Conservation (phyloP, 2,797 vertebrate genomes). For the Kryptopterus vitreolus region DNA sequence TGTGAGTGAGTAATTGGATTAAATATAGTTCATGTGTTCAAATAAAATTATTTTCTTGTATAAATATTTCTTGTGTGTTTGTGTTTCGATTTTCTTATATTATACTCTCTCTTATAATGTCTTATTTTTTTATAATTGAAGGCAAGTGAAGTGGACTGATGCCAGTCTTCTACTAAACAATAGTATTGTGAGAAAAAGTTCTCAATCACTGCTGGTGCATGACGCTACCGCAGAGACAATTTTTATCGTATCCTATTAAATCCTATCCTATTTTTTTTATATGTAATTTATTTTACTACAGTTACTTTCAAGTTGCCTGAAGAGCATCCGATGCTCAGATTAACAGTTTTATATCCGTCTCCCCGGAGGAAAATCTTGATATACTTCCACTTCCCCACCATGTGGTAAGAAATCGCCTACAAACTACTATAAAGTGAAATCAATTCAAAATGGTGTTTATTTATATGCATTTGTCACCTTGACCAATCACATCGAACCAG, state of each 20-base stretch:
- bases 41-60: conserved; percentile 84
- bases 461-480: neutral
- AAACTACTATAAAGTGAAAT: neutral
- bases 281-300: neutral
- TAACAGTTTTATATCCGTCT: neutral
- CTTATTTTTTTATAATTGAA: neutral
- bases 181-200: neutral
- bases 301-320: neutral
- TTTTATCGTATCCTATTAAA: neutral
- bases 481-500: neutral
- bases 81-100: neutral
- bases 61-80: conserved; percentile 50
- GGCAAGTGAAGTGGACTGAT: neutral
- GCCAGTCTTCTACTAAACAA: too few species aligned
- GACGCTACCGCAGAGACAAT: neutral
- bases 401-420: too few species aligned
- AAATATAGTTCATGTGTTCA: conserved; percentile 73
- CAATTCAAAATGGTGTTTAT: neutral
- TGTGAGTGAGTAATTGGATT: conserved; percentile 68
- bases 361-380: too few species aligned
- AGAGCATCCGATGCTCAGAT: neutral
- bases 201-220: neutral
- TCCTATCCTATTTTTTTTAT: neutral
- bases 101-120: neutral
- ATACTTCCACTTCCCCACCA: too few species aligned